Base-by-base conservation (phyloP, 2,888 invertebrate species). In the Limnephilus lunatus region DNA sequence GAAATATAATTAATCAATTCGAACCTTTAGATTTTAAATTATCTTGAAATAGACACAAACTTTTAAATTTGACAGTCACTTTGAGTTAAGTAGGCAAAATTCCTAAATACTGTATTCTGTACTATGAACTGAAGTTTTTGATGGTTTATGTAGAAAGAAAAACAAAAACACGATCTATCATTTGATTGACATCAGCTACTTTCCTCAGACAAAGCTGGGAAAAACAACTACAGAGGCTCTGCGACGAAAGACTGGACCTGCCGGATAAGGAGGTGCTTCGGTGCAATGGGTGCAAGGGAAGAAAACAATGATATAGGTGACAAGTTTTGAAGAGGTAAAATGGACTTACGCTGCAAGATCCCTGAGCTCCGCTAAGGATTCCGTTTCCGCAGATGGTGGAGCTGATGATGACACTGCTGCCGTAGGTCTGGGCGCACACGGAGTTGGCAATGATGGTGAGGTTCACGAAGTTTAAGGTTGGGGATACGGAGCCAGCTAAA, bases 291-390 rank as follows among this genome's bases (percentile, higher is more conserved):
- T 53, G 0, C 4, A 53, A 53, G 5, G 53, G 53, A 19, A 53
- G 53, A 53, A 19, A 15, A 53, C 14, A 4, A 5, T 25, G 19
- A 53, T 0, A 1, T 19, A 19, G 25, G 15, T 48, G 68, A 32
- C 19, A 14, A 82, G 30, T 31, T 68, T 68, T 68, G 2, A 68
- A 68, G n/a, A 68, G n/a, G 25, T 7, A 25, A 68, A 11, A 9
- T 9, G 1, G 1, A 25, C 91, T 92, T 85, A 91, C 92, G 80
- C 53, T 35, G 92, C 91, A 92, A 19, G 82, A 81, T 30, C 92
- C 85, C 95, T 95, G 95, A 94, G 95, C 95, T 39, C 95, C 95
- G 94, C 95, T 94, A 95, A 96, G 95, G 94, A 95, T 94, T 94
- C 95, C 94, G 31, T 95, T 95, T 94, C 95, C 94, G 93, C 95